These are phyloP conservation scores for Holocentrus rufus DNA, from an alignment of 2,797 vertebrate genomes.

Conservation along the genomic window DNA sequence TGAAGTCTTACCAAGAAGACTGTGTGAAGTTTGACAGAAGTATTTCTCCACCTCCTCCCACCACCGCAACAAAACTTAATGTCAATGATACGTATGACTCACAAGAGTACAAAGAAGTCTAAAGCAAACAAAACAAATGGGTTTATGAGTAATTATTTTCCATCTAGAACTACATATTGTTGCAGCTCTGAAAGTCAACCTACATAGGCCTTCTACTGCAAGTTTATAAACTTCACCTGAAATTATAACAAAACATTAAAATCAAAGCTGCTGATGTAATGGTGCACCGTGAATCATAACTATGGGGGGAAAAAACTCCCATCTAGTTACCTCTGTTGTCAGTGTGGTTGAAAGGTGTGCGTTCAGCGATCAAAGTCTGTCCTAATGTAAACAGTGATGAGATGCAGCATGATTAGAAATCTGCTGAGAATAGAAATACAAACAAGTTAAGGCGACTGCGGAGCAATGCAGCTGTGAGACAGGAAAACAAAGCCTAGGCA, in stretches of 20 bases:
- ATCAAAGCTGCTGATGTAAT: conserved; percentile 40
- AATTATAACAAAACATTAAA: neutral
- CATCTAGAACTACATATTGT: neutral
- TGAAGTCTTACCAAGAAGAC: no score
- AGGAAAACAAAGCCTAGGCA: conserved; percentile 4
- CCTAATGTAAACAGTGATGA: conserved; percentile 32
- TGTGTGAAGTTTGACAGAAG: no score
- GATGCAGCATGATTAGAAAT: conserved; percentile 43
- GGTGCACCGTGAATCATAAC: conserved; percentile 50
- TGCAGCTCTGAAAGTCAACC: neutral
- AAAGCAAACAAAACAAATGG: neutral
- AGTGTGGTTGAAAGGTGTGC: neutral
- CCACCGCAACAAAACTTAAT: neutral
- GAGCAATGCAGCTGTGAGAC: conserved; percentile 15
- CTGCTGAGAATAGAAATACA: conserved; percentile 35
- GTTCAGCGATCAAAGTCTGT: conserved; percentile 18
- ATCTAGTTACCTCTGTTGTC: conserved; percentile 5
- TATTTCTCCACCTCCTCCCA: neutral
- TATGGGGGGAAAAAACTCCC: neutral
- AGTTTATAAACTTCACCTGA: conserved; percentile 9
- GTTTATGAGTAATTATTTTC: neutral
- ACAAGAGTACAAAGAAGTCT: neutral
- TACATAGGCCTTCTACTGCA: no score
- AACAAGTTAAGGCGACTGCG: conserved; percentile 42
- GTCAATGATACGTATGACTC: neutral